Base-by-base conservation (phyloP, 2,888 invertebrate species). In the Marronus borbonicus region DNA sequence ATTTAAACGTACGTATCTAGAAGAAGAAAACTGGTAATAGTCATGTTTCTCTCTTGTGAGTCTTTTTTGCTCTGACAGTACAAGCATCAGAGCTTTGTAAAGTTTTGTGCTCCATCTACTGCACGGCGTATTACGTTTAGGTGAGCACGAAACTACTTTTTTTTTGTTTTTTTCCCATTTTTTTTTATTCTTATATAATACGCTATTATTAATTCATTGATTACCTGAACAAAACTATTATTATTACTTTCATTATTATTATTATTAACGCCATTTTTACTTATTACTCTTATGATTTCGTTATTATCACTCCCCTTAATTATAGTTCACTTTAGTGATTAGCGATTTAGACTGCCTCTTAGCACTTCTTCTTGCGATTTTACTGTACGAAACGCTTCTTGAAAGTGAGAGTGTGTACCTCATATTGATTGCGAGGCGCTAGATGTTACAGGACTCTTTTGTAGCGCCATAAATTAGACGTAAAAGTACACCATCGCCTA, bases 1-100 rank as follows among this genome's bases (percentile, higher is more conserved):
- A 76, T 83, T 81, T 81, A 78, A 79, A 68, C 75, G 49, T 75
- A 70, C 66, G 49, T 44, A 50, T 76, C 85, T 86, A 88, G 88
- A 88, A 88, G 88, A 88, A 88, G 88, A 88, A 85, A 85, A 87
- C 85, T 85, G 85, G 87, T 87, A 85, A 85, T 88, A 84, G 86
- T 88, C 87, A 87, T 84, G 85, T 86, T 84, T 84, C 82, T 83
- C 84, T 82, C 84, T 87, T 86, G 87, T 88, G 87, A 88, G 88
- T 88, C 81, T 79, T 77, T 81, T 82, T 82, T 78, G 76, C 70
- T 80, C 79, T 79, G 70, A 76, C 76, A 75, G 28, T 75, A 68
- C 58, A 50, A 44, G 24, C 39, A 24, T 49, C 69, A 75, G 72
- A 64, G 76, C 78, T 81, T 80, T 77, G 78, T 75, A 66, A 80